phyloP scores from a whole-genome alignment of 64 coral and sea anemone genomes.

The Porites lutea region DNA sequence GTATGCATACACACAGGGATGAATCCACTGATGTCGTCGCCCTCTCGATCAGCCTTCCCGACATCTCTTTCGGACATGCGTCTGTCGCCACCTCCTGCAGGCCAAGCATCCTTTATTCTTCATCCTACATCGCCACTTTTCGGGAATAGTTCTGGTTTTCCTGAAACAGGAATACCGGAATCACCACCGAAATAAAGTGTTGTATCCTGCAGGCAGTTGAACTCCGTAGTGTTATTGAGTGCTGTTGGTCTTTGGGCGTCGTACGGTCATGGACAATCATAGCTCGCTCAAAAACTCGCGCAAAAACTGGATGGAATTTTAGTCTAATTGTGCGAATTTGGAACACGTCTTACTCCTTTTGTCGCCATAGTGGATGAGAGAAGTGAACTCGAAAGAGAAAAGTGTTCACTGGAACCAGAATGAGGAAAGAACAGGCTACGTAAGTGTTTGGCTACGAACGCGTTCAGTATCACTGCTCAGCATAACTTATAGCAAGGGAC shows the following conservation, averaged over 20 bases:
- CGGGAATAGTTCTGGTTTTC: constrained; percentile 59
- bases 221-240: neutral
- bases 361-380: too few species aligned
- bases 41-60: constrained; percentile 43
- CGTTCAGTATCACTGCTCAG: too few species aligned
- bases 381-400: too few species aligned
- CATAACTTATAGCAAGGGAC: too few species aligned
- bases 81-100: constrained; percentile 49
- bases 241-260: neutral
- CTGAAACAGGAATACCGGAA: constrained; percentile 38
- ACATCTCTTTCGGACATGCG: constrained; percentile 50
- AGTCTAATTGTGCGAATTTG: neutral
- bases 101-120: constrained; percentile 60
- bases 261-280: neutral
- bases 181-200: constrained; percentile 41
- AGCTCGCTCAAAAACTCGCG: neutral
- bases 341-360: too few species aligned
- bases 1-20: constrained; percentile 35
- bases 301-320: neutral
- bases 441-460: too few species aligned
- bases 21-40: constrained; percentile 68
- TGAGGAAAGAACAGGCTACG: too few species aligned
- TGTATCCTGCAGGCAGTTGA: neutral
- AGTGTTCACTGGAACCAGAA: too few species aligned
- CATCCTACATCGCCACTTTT: constrained; percentile 57